Base-by-base conservation (phyloP, 2,113 vertebrate species). In the Hemibagrus wyckioides region DNA sequence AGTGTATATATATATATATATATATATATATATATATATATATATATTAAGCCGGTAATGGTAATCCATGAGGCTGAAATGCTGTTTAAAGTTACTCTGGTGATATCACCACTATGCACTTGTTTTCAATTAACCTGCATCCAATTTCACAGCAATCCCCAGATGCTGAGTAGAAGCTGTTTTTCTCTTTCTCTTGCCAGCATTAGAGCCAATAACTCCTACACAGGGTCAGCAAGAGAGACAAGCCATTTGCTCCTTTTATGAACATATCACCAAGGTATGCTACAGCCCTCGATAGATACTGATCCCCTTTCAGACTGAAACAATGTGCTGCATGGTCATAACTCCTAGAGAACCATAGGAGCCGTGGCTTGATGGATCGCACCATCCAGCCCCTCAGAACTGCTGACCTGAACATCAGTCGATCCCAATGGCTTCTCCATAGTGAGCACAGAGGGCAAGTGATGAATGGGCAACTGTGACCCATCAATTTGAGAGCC, bases 401-500 rank as follows among this genome's bases (percentile, higher is more conserved):
- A 92, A 92, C 87, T 91, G 92, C 91, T 92, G 92, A 92, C 90
- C 91, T 44, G 61, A 89, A 90, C 82, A 63, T 89, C 83, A 89
- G 85, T 83, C 81, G 85, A 83, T 88, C 81, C 86, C 86, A 91
- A 85, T 79, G 91, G 92, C 93, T 93, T 92, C 50, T 89, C 92
- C 90, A 85, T 84, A 61, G 90, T 86, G 77, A 82, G 82, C 76
- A 89, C 80, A 80, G 87, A 85, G 91, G 88, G 83, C 90, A 92
- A 94, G 85, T 95, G 93, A 95, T 94, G 91, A 93, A 94, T 92
- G 87, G 83, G 86, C 86, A 90, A 61, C 88, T 84, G 82, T 61
- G 82, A 87, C 91, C 88, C 91, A 94, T 94, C 91, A 92, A 93
- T 95, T 92, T 63, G 56, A 59, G 84, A 50, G 80, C 65, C 84